Conservation (phyloP, 2,797 vertebrate species). For the Danio jaintianensis region DNA sequence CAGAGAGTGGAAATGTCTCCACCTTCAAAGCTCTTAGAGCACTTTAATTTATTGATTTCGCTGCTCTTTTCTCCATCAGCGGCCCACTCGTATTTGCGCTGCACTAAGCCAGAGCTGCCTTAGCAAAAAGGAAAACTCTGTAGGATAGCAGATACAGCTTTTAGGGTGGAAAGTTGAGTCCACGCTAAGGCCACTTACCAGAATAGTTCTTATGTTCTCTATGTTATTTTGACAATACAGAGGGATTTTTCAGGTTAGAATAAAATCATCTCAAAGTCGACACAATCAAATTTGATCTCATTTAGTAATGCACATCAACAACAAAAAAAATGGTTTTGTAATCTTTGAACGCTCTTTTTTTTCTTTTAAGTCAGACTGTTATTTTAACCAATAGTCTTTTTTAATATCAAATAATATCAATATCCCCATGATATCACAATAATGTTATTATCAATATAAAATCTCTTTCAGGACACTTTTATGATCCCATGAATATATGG, state of each 20-base stretch:
- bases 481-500: no score
- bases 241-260: neutral
- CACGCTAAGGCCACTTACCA: conserved; percentile 26
- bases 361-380: neutral
- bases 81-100: conserved; percentile 53
- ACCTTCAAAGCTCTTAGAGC: conserved; percentile 69
- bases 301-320: neutral
- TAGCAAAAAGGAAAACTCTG: conserved; percentile 59
- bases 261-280: conserved; percentile 3
- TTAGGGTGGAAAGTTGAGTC: conserved; percentile 36
- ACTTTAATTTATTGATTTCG: conserved; percentile 74
- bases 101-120: conserved; percentile 50
- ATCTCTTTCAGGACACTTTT: neutral
- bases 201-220: conserved; percentile 19
- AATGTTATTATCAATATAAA: no score
- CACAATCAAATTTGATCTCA: neutral
- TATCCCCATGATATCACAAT: no score
- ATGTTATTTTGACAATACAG: conserved; percentile 18
- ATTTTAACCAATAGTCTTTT: neutral
- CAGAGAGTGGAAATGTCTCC: conserved; percentile 63
- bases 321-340: neutral
- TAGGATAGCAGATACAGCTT: conserved; percentile 46
- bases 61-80: conserved; percentile 50
- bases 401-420: no score
- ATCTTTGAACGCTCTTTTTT: neutral